Conservation (phyloP, 2,797 vertebrate genomes). For the Aeoliscus strigatus region DNA sequence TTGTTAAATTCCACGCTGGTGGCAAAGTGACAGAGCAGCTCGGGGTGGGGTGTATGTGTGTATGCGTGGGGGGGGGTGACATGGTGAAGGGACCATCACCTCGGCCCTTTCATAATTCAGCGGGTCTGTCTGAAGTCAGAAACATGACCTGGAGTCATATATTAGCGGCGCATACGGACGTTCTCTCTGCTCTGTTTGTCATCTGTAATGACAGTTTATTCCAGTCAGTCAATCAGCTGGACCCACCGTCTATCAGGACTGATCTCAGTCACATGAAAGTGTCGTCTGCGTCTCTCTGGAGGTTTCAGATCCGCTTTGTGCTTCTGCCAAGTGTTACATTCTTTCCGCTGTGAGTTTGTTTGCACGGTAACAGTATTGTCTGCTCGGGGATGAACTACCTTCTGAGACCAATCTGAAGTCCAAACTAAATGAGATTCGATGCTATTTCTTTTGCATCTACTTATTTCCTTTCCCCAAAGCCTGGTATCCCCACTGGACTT, state of each 20-base stretch:
- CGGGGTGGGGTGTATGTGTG: too few relatives aligned
- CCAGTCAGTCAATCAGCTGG: neutral
- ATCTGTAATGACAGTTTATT: slow-evolving; percentile 4
- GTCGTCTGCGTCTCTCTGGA: slow-evolving; percentile 3
- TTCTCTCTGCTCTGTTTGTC: slow-evolving; percentile 9
- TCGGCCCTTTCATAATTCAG: slow-evolving; percentile 29
- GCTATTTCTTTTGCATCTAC: neutral
- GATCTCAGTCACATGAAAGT: neutral
- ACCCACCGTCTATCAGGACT: neutral
- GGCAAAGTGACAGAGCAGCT: slow-evolving; percentile 23
- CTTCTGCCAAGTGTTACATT: neutral
- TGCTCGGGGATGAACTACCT: neutral
- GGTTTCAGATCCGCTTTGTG: slow-evolving; percentile 14
- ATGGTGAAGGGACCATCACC: slow-evolving; percentile 12
- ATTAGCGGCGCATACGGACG: too few relatives aligned
- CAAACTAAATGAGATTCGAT: too few relatives aligned
- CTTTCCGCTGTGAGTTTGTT: slow-evolving; percentile 3
- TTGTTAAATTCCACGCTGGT: slow-evolving; percentile 45
- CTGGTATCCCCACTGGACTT: slow-evolving; percentile 7
- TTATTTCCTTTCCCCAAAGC: slow-evolving; percentile 15
- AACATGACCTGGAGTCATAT: too few relatives aligned
- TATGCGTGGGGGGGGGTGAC: slow-evolving; percentile 11
- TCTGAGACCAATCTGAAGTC: neutral
- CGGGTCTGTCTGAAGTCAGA: slow-evolving; percentile 25
- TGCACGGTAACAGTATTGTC: neutral